Percentiles rank a stretch among this genome's conserved stretches.
Conservation (phyloP, 2,113 vertebrate species). For the Pseudorectes ferrugineus region DNA sequence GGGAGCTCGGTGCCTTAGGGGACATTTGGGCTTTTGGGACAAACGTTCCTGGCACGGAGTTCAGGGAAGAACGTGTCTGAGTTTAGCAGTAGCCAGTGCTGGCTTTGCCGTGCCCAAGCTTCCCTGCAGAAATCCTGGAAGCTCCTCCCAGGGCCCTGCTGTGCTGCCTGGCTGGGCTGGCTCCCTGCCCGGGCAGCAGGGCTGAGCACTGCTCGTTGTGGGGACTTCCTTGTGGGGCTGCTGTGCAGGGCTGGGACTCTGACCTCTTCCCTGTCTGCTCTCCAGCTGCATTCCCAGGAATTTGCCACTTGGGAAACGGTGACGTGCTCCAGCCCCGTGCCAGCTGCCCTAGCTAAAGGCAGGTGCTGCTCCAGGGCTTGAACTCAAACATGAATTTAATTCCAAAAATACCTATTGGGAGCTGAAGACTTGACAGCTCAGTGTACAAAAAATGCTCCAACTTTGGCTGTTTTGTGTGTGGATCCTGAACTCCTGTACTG, state of each 20-base stretch:
- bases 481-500: accelerated
- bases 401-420: background rate
- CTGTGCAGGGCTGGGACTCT: accelerated
- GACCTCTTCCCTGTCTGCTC: background rate
- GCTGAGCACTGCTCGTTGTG: background rate
- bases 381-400: accelerated
- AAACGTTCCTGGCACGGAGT: background rate
- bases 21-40: background rate
- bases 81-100: background rate
- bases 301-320: background rate
- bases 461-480: background rate
- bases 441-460: background rate
- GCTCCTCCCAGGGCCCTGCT: background rate
- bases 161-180: background rate
- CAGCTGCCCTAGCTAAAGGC: background rate
- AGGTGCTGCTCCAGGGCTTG: background rate
- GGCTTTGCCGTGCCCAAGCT: accelerated
- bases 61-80: background rate
- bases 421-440: background rate
- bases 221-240: background rate
- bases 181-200: background rate
- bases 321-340: background rate
- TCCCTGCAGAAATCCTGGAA: accelerated
- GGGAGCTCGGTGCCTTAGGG: background rate
- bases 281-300: background rate